Evolutionary conservation across 1,140 invertebrate genomes (phyloP).

Genomic region (Hycleus phaleratus): DNA sequence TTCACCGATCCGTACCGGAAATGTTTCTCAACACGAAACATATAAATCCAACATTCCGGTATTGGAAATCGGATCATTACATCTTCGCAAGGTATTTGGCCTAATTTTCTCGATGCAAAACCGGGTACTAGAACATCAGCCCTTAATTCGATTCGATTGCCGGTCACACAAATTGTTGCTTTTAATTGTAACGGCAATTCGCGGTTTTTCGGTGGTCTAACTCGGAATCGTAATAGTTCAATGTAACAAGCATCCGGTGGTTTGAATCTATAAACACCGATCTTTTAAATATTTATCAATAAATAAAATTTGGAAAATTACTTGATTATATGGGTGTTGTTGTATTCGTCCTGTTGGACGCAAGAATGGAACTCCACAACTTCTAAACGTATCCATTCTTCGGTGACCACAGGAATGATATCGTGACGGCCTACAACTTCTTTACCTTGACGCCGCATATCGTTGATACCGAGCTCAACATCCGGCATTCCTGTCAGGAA

Average conservation of each 20-base stretch:
- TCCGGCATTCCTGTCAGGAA: constrained; percentile 90
- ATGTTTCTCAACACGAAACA: constrained; percentile 97
- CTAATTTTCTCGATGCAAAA: constrained; percentile 88
- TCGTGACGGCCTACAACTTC: constrained; percentile 98
- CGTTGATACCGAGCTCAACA: constrained; percentile 95
- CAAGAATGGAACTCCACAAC: constrained; percentile 90
- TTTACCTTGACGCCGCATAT: constrained; percentile 91
- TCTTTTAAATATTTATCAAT: constrained; percentile 1
- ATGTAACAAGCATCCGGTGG: constrained; percentile 98
- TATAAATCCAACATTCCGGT: constrained; percentile 98
- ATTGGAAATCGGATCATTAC: constrained; percentile 95
- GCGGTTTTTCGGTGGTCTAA: constrained; percentile 90
- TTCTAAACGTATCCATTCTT: constrained; percentile 98
- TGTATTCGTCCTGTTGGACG: constrained; percentile 87
- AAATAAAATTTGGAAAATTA: constrained; percentile 38
- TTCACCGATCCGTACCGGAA: constrained; percentile 99
- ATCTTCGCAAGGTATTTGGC: constrained; percentile 95
- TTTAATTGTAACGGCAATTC: constrained; percentile 95
- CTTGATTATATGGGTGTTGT: constrained; percentile 86
- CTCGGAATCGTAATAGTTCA: constrained; percentile 92
- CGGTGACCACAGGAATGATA: constrained; percentile 97
- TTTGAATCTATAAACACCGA: constrained; percentile 65
- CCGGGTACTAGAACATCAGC: constrained; percentile 94
- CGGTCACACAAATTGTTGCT: constrained; percentile 75
- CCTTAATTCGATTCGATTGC: constrained; percentile 84